Evolutionary conservation across 2,113 vertebrate species (phyloP).

Genomic region (Elephantulus edwardii): DNA sequence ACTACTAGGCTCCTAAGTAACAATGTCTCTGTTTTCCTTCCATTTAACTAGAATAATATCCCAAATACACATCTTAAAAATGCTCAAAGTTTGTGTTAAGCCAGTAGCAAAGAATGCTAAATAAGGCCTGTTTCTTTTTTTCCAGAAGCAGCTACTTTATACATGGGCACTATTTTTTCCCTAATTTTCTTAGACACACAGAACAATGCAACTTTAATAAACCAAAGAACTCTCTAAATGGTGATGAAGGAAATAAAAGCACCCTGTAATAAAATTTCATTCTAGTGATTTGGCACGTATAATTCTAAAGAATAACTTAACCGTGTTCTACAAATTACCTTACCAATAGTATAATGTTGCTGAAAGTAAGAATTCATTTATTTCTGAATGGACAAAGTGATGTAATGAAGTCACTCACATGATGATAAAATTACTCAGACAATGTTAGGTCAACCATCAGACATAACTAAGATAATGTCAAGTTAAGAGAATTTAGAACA

Average conservation of each 20-base stretch:
- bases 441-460: not conserved
- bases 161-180: slow-evolving; percentile 16
- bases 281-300: not conserved
- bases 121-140: not conserved
- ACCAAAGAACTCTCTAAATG: slow-evolving; percentile 3
- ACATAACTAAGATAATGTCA: slow-evolving; percentile 11
- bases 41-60: not conserved
- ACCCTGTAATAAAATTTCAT: slow-evolving; percentile 20
- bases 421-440: not conserved
- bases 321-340: slow-evolving; percentile 20
- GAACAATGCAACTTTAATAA: slow-evolving; percentile 6
- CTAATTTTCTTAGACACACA: slow-evolving; percentile 21
- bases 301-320: slow-evolving; percentile 31
- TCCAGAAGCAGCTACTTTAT: not conserved
- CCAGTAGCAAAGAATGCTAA: not conserved
- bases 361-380: slow-evolving; percentile 41
- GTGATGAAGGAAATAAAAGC: slow-evolving; percentile 25
- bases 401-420: not conserved
- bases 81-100: not conserved
- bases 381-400: not conserved
- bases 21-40: not conserved
- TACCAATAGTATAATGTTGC: not conserved
- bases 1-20: not conserved
- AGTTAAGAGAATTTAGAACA: not conserved
- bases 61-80: not conserved